Base-by-base conservation (phyloP, 2,888 invertebrate genomes). In the Linnaemya vulpina region DNA sequence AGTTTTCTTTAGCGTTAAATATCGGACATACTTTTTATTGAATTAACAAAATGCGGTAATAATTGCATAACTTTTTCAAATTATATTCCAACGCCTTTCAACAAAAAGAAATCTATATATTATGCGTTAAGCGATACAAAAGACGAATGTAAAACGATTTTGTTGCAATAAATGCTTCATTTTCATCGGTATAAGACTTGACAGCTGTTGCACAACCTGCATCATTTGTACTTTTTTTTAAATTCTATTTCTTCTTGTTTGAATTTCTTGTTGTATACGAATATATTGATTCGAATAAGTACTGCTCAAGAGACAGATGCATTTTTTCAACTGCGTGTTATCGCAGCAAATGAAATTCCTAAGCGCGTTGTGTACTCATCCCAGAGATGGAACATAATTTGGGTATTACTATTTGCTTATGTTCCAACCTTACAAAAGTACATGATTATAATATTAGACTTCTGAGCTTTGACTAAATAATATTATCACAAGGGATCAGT, bases 131-230 rank as follows among this genome's bases (percentile, higher is more conserved):
- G 8, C n/a, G 20, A 7, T 25, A 63, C 53, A 76, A 70, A 67
- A 63, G 22, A 30, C 58, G 25, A 68, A 67, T 43, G n/a, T 62
- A 17, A 17, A 10, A 10, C 22, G n/a, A 11, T 2, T 60, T 13
- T 70, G 3, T 17, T 20, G 20, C 7, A 55, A 55, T 65, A 9
- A 65, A 75, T 43, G 22, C 38, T 40, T 63, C 13, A 22, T 22
- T 76, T 43, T 46, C 58, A 25, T 51, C 11, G n/a, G 70, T 17
- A 51, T 20, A 10, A n/a, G 30, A 11, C 49, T 53, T 30, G 35
- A 40, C 84, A 85, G 85, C 58, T 85, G 86, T 81, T 63, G 30
- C 60, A 77, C 73, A 86, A 80, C 70, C 73, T 73, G 79, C 70
- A 83, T 58, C 25, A 20, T 53, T 68, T 68, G 51, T 62, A 25